These are phyloP conservation scores for Eupeodes luniger DNA, from an alignment of 2,888 invertebrate species.

Conservation along the genomic window DNA sequence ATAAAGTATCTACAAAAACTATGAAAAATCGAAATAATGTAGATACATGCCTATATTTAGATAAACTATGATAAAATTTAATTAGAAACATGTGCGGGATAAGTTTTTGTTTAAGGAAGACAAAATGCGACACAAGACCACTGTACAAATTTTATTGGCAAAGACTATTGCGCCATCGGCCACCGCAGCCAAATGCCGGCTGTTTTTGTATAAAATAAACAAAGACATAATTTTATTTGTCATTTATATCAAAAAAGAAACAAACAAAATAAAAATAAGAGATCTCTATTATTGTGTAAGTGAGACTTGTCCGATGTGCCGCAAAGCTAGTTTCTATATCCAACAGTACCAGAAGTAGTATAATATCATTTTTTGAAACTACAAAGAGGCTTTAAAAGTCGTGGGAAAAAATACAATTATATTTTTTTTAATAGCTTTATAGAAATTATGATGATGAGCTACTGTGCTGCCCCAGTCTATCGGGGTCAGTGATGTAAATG, in stretches of 20 bases:
- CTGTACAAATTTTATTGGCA: constrained; percentile 17
- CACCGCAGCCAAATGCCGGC: neutral
- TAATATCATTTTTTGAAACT: neutral
- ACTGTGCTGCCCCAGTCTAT: no score
- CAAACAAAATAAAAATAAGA: neutral
- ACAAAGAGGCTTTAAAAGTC: neutral
- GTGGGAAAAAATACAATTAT: constrained; percentile 32
- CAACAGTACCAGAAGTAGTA: no score
- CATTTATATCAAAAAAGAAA: neutral
- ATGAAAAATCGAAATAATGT: neutral
- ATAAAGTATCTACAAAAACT: neutral
- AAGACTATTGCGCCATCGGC: constrained; percentile 8
- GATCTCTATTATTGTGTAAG: constrained; percentile 17
- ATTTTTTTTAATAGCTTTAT: neutral
- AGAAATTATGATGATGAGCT: neutral
- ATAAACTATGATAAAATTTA: constrained; percentile 38
- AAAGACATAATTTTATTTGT: constrained; percentile 24
- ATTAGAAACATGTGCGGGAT: constrained; percentile 25
- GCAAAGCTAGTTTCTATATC: neutral
- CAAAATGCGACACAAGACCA: constrained; percentile 15
- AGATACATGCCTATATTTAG: neutral
- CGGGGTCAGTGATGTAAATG: constrained; percentile 12
- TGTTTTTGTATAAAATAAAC: constrained; percentile 11
- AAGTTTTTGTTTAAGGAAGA: neutral
- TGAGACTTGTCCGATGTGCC: constrained; percentile 5